Conservation (phyloP, 2,113 vertebrate species). For the Pogonocichla stellata region DNA sequence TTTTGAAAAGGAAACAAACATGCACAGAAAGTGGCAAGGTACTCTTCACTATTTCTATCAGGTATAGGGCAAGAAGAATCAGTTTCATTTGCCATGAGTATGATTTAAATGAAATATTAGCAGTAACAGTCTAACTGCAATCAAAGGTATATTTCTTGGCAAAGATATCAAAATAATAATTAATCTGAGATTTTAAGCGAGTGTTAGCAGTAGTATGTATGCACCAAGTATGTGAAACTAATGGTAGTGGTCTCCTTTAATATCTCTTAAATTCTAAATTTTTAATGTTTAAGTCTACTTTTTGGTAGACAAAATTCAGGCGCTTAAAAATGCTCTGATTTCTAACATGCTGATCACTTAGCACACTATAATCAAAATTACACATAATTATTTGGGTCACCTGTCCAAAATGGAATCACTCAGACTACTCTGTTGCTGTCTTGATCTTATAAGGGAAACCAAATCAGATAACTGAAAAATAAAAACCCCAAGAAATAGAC, state of each 20-base stretch:
- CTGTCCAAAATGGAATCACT: background rate
- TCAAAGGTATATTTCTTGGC: background rate
- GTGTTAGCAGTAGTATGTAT: background rate
- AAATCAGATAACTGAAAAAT: background rate
- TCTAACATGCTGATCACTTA: background rate
- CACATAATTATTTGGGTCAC: background rate
- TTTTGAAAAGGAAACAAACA: background rate
- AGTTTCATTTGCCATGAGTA: background rate
- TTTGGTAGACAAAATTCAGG: background rate
- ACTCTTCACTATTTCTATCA: background rate
- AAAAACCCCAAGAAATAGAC: accelerated
- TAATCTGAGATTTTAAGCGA: background rate
- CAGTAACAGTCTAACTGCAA: background rate
- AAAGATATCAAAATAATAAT: background rate
- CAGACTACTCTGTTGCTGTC: background rate
- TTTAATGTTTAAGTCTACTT: background rate
- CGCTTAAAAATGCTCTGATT: background rate
- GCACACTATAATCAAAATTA: background rate
- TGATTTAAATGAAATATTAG: background rate
- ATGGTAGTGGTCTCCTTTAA: background rate
- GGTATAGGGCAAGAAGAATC: background rate
- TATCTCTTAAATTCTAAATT: background rate
- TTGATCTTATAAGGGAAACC: background rate
- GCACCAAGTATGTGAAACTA: background rate
- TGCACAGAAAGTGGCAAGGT: background rate